phyloP scores from a whole-genome alignment of 2,113 vertebrate genomes.

The Catharus minimus region DNA sequence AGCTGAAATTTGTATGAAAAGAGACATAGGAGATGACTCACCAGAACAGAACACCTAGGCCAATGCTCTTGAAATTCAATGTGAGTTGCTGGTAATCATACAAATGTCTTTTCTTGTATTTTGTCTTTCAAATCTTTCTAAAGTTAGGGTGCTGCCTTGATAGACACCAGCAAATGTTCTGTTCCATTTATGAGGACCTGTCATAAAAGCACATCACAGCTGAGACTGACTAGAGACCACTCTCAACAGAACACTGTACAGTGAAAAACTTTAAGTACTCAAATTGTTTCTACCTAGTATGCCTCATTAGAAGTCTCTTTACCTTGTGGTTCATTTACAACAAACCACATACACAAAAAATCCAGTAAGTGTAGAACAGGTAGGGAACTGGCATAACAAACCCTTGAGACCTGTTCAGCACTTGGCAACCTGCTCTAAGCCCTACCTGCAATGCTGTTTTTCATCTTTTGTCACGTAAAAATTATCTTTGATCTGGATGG shows the following conservation, averaged over 20 bases:
- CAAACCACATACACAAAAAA: neutral
- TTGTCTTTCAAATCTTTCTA: neutral
- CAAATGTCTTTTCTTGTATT: neutral
- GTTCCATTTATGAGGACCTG: neutral
- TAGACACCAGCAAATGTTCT: neutral
- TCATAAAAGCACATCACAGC: neutral
- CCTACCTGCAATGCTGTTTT: neutral
- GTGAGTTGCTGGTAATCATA: neutral
- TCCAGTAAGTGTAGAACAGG: neutral
- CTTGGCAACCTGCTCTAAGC: neutral
- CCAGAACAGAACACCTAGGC: neutral
- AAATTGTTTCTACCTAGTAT: neutral
- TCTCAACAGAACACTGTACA: neutral
- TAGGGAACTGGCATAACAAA: neutral
- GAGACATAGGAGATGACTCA: neutral
- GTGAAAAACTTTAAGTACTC: neutral
- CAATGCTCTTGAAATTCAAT: neutral
- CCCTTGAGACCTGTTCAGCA: neutral
- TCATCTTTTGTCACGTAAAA: neutral
- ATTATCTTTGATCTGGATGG: neutral
- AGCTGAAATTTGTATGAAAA: neutral
- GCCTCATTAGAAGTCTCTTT: neutral
- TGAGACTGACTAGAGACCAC: neutral
- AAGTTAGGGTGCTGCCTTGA: neutral
- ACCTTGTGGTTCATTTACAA: neutral